A percentile compares a stretch with the other conserved stretches of the same genome.
These are phyloP conservation scores for Trissolcus japonicus DNA, from an alignment of 2,888 invertebrate species.

Conservation along the genomic window DNA sequence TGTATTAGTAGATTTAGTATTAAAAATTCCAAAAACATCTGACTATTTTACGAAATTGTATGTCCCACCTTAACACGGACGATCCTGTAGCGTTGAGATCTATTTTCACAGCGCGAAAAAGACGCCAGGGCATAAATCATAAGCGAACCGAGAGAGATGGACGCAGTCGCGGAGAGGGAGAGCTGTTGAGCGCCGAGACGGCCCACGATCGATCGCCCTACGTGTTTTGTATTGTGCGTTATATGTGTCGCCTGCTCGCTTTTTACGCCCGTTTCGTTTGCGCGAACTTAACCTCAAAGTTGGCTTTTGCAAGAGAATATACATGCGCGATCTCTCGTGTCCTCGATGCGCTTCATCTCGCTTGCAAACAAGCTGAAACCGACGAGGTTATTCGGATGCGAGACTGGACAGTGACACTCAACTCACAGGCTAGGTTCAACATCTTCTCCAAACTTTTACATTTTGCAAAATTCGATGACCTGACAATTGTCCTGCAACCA, in stretches of 20 bases:
- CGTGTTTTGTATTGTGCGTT: conserved; percentile 44
- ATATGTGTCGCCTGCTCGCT: conserved; percentile 39
- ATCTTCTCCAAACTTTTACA: background rate
- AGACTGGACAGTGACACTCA: conserved; percentile 49
- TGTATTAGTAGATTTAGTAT: no score
- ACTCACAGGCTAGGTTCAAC: conserved; percentile 9
- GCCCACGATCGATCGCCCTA: conserved; percentile 47
- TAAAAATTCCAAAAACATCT: no score
- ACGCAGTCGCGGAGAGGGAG: conserved; percentile 11
- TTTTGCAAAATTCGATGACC: background rate
- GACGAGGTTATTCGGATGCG: conserved; percentile 57
- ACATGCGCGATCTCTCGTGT: conserved; percentile 56
- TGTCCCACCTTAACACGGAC: conserved; percentile 48
- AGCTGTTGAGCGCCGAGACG: conserved; percentile 35
- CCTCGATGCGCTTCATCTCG: conserved; percentile 59
- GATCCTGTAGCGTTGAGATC: conserved; percentile 55
- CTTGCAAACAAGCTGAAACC: conserved; percentile 55
- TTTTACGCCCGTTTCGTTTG: conserved; percentile 32
- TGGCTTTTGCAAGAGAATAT: conserved; percentile 20
- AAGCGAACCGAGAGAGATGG: conserved; percentile 33
- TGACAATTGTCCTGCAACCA: no score
- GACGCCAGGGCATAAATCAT: conserved; percentile 29
- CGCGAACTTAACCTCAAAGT: conserved; percentile 51
- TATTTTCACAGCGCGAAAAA: conserved; percentile 53
- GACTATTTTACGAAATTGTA: no score